A percentile compares a stretch with the other conserved stretches of the same genome.
Evolutionary conservation across 1,140 invertebrate genomes (phyloP).

Genomic region (Drosophila guanche): DNA sequence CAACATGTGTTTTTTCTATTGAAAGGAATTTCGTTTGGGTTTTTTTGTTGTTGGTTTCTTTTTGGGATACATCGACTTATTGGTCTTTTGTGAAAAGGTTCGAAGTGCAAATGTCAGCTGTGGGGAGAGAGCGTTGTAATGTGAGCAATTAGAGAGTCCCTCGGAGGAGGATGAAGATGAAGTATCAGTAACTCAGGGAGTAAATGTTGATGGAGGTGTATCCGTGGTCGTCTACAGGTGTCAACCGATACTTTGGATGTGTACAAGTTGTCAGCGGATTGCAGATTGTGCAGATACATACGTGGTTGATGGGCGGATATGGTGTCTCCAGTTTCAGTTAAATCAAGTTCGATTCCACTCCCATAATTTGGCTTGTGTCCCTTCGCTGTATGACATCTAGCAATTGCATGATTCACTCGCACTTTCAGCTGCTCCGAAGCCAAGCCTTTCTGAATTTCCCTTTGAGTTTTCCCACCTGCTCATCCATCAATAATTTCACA

Average conservation of each 20-base stretch:
- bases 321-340: slow-evolving; percentile 45
- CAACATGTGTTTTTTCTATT: slow-evolving; percentile 58
- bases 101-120: slow-evolving; percentile 74
- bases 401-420: slow-evolving; percentile 38
- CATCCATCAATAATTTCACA: slow-evolving; percentile 61
- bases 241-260: slow-evolving; percentile 50
- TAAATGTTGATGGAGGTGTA: slow-evolving; percentile 4
- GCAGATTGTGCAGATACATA: too few species aligned
- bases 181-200: slow-evolving; percentile 54
- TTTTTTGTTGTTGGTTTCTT: slow-evolving; percentile 3
- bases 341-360: slow-evolving; percentile 26
- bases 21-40: slow-evolving; percentile 39
- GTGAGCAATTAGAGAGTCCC: slow-evolving; percentile 64
- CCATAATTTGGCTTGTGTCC: slow-evolving; percentile 36
- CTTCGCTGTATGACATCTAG: slow-evolving; percentile 24
- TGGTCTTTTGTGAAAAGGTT: slow-evolving; percentile 58
- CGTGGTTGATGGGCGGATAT: slow-evolving; percentile 62
- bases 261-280: slow-evolving; percentile 49
- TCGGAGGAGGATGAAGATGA: slow-evolving; percentile 5
- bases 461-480: slow-evolving; percentile 40
- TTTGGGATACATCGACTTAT: slow-evolving; percentile 64
- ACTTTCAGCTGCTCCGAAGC: slow-evolving; percentile 39
- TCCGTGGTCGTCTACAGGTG: slow-evolving; percentile 53
- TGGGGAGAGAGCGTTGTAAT: slow-evolving; percentile 44
- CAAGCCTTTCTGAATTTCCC: slow-evolving; percentile 33